phyloP scores from a whole-genome alignment of 2,888 invertebrate species.

The Rugalucina vietnamica region DNA sequence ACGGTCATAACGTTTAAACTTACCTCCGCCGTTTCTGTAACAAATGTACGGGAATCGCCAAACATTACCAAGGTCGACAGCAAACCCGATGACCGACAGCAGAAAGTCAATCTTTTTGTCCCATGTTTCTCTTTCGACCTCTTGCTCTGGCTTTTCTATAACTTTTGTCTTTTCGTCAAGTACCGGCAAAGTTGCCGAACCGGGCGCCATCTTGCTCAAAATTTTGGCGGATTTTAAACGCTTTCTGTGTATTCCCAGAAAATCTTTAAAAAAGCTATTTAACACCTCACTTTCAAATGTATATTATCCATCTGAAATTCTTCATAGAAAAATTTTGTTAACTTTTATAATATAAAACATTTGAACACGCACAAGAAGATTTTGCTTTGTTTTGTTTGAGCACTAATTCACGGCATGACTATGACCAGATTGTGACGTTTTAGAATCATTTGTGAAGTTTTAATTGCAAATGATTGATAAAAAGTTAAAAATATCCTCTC shows the following conservation, averaged over 20 bases:
- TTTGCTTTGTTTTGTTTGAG: no score
- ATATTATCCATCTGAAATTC: no score
- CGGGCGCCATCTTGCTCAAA: constrained; percentile 53
- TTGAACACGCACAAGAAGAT: no score
- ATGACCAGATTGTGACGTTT: no score
- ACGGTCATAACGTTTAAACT: constrained; percentile 84
- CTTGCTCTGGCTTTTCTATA: constrained; percentile 64
- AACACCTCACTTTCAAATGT: no score
- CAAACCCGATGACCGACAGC: constrained; percentile 98
- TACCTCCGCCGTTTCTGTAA: constrained; percentile 97
- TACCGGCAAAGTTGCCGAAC: constrained; percentile 57
- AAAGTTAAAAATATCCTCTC: no score
- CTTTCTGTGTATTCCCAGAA: neutral
- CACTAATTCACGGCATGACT: no score
- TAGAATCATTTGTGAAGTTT: no score
- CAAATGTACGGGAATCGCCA: constrained; percentile 97
- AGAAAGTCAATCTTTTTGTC: constrained; percentile 97
- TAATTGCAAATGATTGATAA: no score
- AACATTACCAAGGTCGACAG: constrained; percentile 97
- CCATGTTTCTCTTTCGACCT: constrained; percentile 90
- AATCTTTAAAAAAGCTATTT: no score
- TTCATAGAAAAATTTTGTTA: no score
- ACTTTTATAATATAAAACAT: neutral
- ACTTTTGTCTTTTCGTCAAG: constrained; percentile 67
- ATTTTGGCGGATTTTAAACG: neutral